Conservation (phyloP, 2,888 invertebrate genomes). For the Zele albiditarsus region DNA sequence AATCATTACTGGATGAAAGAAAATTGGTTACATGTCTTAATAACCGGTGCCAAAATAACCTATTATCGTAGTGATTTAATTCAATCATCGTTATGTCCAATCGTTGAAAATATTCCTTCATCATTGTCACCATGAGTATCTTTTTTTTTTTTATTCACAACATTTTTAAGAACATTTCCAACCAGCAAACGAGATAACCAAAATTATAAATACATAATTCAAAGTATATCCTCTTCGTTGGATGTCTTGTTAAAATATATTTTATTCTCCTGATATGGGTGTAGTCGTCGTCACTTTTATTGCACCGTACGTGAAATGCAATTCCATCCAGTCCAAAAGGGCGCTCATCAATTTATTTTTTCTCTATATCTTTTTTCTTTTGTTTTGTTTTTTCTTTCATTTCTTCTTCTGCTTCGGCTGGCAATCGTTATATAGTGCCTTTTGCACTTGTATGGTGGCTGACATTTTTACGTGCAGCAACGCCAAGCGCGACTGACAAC, state of each 20-base stretch:
- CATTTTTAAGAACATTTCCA: not conserved
- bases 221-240: not conserved
- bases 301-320: constrained; percentile 32
- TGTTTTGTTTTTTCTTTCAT: constrained; percentile 17
- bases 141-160: too few species aligned
- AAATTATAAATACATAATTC: not conserved
- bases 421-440: constrained; percentile 44
- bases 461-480: constrained; percentile 61
- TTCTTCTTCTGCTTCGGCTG: constrained; percentile 25
- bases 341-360: constrained; percentile 27
- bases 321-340: constrained; percentile 22
- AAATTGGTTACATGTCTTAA: too few species aligned
- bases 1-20: too few species aligned
- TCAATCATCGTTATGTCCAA: too few species aligned
- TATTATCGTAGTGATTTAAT: too few species aligned
- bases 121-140: not conserved
- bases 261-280: constrained; percentile 12
- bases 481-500: constrained; percentile 53
- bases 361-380: not conserved
- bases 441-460: constrained; percentile 48
- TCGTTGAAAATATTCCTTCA: not conserved
- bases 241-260: constrained; percentile 5
- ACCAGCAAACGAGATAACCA: too few species aligned
- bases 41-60: too few species aligned
- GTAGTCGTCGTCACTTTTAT: not conserved